These are phyloP conservation scores for Brenthis ino DNA, from an alignment of 2,888 invertebrate species.

Conservation along the genomic window DNA sequence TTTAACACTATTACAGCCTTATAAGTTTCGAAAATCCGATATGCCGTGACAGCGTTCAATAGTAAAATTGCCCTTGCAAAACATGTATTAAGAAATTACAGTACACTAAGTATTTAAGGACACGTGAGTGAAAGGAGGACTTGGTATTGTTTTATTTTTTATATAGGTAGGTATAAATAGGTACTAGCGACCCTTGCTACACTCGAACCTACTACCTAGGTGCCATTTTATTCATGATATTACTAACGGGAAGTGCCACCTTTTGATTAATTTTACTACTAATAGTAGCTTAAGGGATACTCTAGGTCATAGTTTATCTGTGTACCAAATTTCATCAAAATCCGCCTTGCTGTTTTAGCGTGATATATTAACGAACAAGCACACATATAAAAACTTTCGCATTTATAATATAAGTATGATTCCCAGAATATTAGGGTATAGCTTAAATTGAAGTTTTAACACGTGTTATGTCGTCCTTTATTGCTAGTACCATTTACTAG, in stretches of 20 bases:
- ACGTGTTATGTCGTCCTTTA: not conserved
- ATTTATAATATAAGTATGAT: too few species aligned
- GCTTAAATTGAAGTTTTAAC: too few species aligned
- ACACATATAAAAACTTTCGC: too few species aligned
- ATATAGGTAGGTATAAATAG: not conserved
- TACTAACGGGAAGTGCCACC: too few species aligned
- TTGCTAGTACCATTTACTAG: not conserved
- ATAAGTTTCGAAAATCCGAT: constrained; percentile 48
- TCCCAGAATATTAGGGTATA: too few species aligned
- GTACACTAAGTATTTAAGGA: constrained; percentile 47
- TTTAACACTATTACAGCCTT: constrained; percentile 41
- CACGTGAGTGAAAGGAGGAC: constrained; percentile 61
- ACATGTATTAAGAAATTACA: constrained; percentile 55
- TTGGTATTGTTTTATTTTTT: constrained; percentile 4
- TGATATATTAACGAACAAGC: too few species aligned
- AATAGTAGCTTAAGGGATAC: too few species aligned
- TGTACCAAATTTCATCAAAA: too few species aligned
- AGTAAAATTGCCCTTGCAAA: constrained; percentile 61
- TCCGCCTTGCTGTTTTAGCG: too few species aligned
- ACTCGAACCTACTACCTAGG: not conserved
- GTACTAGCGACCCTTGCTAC: not conserved
- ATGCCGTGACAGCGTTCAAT: constrained; percentile 55
- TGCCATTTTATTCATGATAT: not conserved
- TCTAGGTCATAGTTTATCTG: too few species aligned
- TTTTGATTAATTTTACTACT: too few species aligned